Conservation (phyloP, 2,888 invertebrate genomes). For the Drosophila mimica region DNA sequence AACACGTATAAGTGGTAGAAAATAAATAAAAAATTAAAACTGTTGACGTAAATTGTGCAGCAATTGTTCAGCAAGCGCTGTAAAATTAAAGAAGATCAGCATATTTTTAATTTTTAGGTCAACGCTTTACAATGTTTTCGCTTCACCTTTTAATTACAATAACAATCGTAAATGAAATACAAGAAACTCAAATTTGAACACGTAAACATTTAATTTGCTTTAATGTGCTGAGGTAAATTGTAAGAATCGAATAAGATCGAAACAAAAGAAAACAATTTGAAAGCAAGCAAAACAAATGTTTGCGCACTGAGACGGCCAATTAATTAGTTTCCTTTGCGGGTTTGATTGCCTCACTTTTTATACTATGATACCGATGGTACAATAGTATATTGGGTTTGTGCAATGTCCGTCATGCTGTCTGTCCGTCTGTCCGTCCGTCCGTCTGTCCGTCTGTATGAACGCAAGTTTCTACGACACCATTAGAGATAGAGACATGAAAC, state of each 20-base stretch:
- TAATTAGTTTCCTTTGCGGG: constrained; percentile 56
- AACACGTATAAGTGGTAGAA: constrained; percentile 17
- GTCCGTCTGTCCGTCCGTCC: no score
- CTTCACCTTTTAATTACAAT: constrained; percentile 25
- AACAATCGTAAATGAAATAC: constrained; percentile 37
- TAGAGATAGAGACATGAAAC: no score
- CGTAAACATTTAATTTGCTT: constrained; percentile 58
- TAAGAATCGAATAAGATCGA: constrained; percentile 29
- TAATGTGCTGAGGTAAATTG: constrained; percentile 50
- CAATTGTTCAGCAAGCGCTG: constrained; percentile 15
- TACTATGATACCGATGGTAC: no score
- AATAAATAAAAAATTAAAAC: not conserved
- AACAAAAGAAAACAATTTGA: constrained; percentile 31
- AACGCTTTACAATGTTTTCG: constrained; percentile 24
- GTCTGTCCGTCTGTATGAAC: no score
- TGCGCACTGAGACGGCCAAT: constrained; percentile 68
- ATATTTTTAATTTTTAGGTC: not conserved
- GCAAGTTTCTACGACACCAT: no score
- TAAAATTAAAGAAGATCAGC: not conserved
- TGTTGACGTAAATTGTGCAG: constrained; percentile 4
- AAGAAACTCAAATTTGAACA: constrained; percentile 28
- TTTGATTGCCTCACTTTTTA: constrained; percentile 48
- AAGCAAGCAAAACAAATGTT: constrained; percentile 54
- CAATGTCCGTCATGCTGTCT: no score
- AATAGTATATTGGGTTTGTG: no score